These are phyloP conservation scores for Balanococcus diminutus DNA, from an alignment of 2,888 invertebrate species.

Conservation along the genomic window DNA sequence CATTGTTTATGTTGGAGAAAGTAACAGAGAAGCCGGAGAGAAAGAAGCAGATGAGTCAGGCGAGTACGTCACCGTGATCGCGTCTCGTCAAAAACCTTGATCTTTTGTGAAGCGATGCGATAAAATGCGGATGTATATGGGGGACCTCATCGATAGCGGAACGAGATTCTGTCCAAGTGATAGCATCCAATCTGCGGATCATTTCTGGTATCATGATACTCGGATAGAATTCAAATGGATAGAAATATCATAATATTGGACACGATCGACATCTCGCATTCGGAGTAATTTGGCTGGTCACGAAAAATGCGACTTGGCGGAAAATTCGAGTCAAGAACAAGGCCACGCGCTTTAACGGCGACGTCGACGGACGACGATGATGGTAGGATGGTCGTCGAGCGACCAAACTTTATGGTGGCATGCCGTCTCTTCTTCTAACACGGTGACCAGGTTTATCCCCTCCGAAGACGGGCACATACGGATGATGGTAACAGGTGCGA, in stretches of 20 bases:
- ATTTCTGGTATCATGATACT: not conserved
- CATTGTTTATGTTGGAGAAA: slow-evolving; percentile 23
- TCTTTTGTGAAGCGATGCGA: slow-evolving; percentile 4
- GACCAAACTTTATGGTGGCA: slow-evolving; percentile 43
- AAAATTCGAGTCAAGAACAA: slow-evolving; percentile 30
- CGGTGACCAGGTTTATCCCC: slow-evolving; percentile 55
- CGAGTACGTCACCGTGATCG: slow-evolving; percentile 7
- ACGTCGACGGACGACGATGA: not conserved
- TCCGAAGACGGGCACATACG: slow-evolving; percentile 44
- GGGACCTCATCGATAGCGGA: slow-evolving; percentile 1
- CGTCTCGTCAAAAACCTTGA: slow-evolving; percentile 30
- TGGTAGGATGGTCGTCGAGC: not conserved
- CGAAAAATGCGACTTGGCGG: slow-evolving; percentile 14
- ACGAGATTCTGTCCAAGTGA: not conserved
- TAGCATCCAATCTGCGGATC: not conserved
- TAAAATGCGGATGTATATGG: slow-evolving; percentile 19
- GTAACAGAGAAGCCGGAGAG: not conserved
- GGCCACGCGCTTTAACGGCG: not conserved
- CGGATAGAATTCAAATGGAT: not conserved
- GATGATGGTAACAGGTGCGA: slow-evolving; percentile 54
- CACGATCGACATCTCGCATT: not conserved
- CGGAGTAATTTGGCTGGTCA: not conserved
- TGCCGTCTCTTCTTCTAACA: slow-evolving; percentile 47
- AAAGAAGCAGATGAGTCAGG: slow-evolving; percentile 5
- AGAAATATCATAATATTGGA: not conserved